Conservation (phyloP, 2,113 vertebrate species). For the Pluvianellus socialis region DNA sequence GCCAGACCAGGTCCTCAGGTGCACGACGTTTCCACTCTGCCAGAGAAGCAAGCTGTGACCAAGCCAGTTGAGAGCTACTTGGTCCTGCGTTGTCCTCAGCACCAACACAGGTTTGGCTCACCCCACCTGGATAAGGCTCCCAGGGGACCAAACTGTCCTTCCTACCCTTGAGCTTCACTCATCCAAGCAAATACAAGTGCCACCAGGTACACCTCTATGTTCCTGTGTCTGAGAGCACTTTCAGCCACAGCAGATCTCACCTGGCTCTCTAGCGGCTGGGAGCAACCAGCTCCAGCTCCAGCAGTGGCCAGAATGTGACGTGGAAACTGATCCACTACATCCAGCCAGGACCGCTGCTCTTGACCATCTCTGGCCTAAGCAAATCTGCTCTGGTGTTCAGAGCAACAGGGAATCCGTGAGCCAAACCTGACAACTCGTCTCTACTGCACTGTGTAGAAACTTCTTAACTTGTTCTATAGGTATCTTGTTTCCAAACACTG, state of each 20-base stretch:
- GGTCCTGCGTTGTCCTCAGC: not conserved
- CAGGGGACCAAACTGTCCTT: not conserved
- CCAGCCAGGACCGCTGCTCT: not conserved
- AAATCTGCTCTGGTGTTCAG: not conserved
- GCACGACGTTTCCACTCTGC: not conserved
- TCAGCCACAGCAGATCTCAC: not conserved
- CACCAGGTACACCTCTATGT: not conserved
- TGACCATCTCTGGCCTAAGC: not conserved
- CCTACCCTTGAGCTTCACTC: not conserved
- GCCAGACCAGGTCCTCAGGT: not conserved
- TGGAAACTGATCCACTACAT: not conserved
- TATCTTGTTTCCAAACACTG: not conserved
- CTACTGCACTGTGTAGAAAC: not conserved
- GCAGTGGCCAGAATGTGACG: rapidly evolving
- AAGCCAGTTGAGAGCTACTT: not conserved
- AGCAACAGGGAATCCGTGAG: not conserved
- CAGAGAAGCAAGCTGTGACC: not conserved
- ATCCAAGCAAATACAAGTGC: not conserved
- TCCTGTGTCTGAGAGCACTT: not conserved
- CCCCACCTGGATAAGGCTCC: not conserved
- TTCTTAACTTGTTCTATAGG: not conserved
- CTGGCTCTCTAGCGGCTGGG: not conserved
- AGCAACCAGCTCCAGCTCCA: not conserved
- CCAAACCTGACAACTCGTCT: not conserved
- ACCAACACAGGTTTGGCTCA: not conserved